Percentiles rank a stretch among this genome's conserved stretches.
Evolutionary conservation across 2,113 vertebrate genomes (phyloP).

Genomic region (Ptilorrhoa leucosticta): DNA sequence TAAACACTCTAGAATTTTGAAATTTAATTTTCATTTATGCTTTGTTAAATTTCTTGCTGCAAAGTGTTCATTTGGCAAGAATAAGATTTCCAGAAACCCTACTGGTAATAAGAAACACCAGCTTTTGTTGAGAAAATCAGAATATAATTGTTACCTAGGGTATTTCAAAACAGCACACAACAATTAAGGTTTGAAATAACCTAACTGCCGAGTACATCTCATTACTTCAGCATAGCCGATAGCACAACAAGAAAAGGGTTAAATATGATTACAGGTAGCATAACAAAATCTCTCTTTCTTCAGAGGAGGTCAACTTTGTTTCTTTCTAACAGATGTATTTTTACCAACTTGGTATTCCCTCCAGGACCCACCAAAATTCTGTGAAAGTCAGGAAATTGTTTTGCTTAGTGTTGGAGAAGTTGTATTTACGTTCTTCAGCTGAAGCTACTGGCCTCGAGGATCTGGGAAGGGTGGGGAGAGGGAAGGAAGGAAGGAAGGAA

Average conservation of each 20-base stretch:
- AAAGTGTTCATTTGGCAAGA: not conserved
- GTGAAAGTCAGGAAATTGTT: not conserved
- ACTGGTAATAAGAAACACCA: not conserved
- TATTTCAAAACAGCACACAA: not conserved
- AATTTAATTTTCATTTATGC: not conserved
- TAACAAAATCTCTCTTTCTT: not conserved
- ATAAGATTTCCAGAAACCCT: not conserved
- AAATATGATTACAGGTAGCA: not conserved
- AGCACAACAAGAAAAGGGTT: not conserved
- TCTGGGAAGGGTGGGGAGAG: fast-evolving
- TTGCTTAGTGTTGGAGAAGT: not conserved
- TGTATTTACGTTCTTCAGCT: not conserved
- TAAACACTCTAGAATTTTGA: not conserved
- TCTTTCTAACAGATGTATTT: not conserved
- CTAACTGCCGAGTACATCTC: not conserved
- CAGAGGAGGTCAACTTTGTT: not conserved
- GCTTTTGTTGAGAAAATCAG: not conserved
- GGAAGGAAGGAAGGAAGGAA: not conserved
- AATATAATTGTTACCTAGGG: not conserved
- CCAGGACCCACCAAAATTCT: not conserved
- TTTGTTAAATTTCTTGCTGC: not conserved
- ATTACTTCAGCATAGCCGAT: not conserved
- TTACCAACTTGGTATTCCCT: not conserved
- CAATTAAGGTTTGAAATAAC: not conserved
- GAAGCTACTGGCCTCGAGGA: not conserved